Evolutionary conservation across 1,140 invertebrate genomes (phyloP).

Genomic region (Solenopsis invicta): DNA sequence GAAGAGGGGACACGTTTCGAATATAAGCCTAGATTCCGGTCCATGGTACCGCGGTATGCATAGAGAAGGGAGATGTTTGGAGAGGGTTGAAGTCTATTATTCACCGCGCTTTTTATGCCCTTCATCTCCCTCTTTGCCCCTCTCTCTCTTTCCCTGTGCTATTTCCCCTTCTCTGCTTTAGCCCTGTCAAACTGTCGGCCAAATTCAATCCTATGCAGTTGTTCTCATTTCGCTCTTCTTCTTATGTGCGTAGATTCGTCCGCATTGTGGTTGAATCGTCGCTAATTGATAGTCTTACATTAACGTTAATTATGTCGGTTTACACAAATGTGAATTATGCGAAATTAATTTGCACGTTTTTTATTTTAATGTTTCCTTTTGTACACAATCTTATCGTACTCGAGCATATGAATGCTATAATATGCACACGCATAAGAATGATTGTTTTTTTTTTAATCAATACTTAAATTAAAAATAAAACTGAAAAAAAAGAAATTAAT

Average conservation of each 20-base stretch:
- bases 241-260: slow-evolving; percentile 14
- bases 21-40: slow-evolving; percentile 80
- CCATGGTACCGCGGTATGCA: slow-evolving; percentile 78
- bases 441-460: neutral
- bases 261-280: slow-evolving; percentile 57
- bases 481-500: neutral
- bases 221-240: slow-evolving; percentile 80
- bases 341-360: neutral
- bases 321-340: neutral
- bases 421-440: neutral
- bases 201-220: slow-evolving; percentile 85
- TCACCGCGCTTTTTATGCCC: slow-evolving; percentile 85
- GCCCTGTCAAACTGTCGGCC: slow-evolving; percentile 84
- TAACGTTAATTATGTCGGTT: neutral
- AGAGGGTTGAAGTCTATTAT: slow-evolving; percentile 86
- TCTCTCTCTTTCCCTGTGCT: slow-evolving; percentile 57
- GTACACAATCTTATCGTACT: neutral
- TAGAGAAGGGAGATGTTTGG: slow-evolving; percentile 83
- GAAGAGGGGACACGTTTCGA: slow-evolving; percentile 65
- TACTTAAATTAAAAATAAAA: neutral
- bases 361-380: neutral
- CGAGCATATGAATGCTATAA: neutral
- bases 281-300: slow-evolving; percentile 56
- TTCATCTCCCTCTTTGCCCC: slow-evolving; percentile 20
- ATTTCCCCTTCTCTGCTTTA: slow-evolving; percentile 65